Conservation (phyloP, 2,113 vertebrate species). For the Ammospiza nelsoni region DNA sequence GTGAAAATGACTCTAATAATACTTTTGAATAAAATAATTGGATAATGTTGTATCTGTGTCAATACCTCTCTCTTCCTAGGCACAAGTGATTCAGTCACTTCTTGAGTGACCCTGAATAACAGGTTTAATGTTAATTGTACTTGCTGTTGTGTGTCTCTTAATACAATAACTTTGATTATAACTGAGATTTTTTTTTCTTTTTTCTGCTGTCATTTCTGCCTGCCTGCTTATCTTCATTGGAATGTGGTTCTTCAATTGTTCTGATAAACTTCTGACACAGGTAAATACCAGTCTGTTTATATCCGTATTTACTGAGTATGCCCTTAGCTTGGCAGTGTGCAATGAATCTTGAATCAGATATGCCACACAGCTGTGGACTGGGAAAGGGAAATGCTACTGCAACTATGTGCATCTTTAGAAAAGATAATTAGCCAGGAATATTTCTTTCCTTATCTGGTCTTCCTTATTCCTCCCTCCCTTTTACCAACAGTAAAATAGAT, state of each 20-base stretch:
- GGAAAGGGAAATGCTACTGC: not conserved
- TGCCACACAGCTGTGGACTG: not conserved
- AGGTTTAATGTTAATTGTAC: not conserved
- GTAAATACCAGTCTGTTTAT: conserved; percentile 20
- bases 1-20: not conserved
- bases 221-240: conserved; percentile 12
- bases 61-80: not conserved
- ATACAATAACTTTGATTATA: not conserved
- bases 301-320: not conserved
- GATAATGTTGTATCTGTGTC: not conserved
- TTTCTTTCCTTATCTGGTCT: not conserved
- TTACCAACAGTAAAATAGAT: not conserved
- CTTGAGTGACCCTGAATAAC: not conserved
- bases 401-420: not conserved
- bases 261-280: conserved; percentile 40
- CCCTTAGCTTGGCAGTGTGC: not conserved
- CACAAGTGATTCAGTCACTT: not conserved
- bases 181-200: not conserved
- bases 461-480: not conserved
- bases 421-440: not conserved
- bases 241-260: conserved; percentile 30
- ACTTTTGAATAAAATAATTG: not conserved
- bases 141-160: not conserved
- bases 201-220: not conserved
- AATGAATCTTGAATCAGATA: not conserved